phyloP scores from a whole-genome alignment of 2,888 invertebrate species.

The Xestia ashworthii region DNA sequence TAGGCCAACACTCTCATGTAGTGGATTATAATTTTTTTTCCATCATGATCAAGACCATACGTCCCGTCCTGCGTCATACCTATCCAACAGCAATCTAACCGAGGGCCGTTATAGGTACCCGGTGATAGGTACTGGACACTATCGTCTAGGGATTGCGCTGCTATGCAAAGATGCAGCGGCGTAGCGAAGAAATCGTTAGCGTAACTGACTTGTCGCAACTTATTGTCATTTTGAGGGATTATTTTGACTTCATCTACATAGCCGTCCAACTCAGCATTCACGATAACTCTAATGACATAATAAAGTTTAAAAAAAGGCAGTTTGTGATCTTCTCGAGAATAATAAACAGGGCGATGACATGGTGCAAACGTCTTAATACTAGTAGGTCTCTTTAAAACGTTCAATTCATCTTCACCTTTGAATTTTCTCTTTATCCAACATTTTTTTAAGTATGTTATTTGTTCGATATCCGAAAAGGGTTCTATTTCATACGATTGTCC shows the following conservation, averaged over 20 bases:
- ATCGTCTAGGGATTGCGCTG: neutral
- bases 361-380: neutral
- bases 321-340: neutral
- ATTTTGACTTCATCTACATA: neutral
- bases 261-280: neutral
- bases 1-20: neutral
- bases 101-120: too few species aligned
- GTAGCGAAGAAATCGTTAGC: neutral
- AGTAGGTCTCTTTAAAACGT: neutral
- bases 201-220: neutral
- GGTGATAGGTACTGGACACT: neutral
- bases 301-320: neutral
- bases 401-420: neutral
- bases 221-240: neutral
- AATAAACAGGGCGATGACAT: neutral
- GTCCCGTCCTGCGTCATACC: neutral
- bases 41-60: neutral
- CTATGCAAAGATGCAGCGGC: neutral
- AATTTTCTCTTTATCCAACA: neutral
- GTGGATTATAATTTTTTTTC: neutral
- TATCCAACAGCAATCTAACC: neutral
- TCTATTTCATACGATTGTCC: slow-evolving; percentile 5
- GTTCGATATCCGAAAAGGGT: neutral
- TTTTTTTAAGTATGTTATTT: neutral
- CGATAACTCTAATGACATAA: neutral